Conservation (phyloP, 2,113 vertebrate species). For the Pelobates fuscus region DNA sequence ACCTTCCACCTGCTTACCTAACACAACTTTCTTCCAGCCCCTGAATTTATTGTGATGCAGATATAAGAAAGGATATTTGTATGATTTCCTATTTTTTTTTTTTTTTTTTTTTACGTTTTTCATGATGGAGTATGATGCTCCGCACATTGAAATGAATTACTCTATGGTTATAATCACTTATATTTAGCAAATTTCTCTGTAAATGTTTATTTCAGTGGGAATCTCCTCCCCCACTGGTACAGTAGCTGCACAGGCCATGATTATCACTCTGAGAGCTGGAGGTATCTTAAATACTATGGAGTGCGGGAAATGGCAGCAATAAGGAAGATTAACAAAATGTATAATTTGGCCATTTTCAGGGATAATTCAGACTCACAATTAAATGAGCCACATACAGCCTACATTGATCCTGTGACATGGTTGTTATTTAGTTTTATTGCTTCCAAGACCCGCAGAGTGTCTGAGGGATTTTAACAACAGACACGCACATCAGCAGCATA, state of each 20-base stretch:
- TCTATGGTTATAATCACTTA: background rate
- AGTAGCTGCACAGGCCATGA: background rate
- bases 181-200: background rate
- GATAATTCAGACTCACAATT: slow-evolving; percentile 28
- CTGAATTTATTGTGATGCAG: background rate
- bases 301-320: slow-evolving; percentile 17
- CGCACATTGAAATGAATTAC: background rate
- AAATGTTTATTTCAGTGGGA: slow-evolving; percentile 11
- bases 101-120: background rate
- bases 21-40: too few species aligned
- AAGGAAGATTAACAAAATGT: slow-evolving; percentile 31
- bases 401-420: slow-evolving; percentile 25
- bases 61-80: background rate
- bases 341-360: background rate
- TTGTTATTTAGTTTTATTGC: slow-evolving; percentile 37
- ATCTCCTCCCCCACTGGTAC: background rate
- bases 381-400: slow-evolving; percentile 30
- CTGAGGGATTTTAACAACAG: too few species aligned
- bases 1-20: too few species aligned
- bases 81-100: background rate
- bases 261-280: slow-evolving; percentile 30
- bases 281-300: slow-evolving; percentile 1
- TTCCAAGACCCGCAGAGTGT: background rate
- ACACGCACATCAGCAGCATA: too few species aligned
- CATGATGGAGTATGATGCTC: too few species aligned